Evolutionary conservation across 2,888 invertebrate genomes (phyloP).

Genomic region (Chalcosyrphus nemorum): DNA sequence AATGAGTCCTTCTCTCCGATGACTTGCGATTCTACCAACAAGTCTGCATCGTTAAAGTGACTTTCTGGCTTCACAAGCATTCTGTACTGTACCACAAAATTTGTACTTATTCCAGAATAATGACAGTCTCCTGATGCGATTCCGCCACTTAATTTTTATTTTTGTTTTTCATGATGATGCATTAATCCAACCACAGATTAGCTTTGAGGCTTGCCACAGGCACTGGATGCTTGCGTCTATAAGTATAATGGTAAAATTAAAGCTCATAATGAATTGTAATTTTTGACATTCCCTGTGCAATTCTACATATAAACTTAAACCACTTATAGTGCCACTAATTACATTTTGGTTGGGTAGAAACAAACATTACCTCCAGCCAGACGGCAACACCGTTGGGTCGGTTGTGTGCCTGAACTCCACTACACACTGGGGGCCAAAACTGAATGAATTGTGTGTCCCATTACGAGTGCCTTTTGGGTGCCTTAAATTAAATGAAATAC

Average conservation of each 20-base stretch:
- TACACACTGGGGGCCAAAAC: not conserved
- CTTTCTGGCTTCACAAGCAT: no score
- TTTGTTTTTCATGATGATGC: no score
- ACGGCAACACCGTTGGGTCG: slow-evolving; percentile 26
- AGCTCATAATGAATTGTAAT: slow-evolving; percentile 22
- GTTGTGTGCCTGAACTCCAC: slow-evolving; percentile 42
- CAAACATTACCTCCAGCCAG: slow-evolving; percentile 41
- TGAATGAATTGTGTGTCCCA: slow-evolving; percentile 59
- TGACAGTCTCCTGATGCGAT: no score
- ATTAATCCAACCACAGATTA: not conserved
- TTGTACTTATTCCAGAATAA: no score
- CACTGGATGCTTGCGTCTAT: not conserved
- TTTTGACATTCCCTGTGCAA: slow-evolving; percentile 18
- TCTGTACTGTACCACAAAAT: no score
- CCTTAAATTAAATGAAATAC: slow-evolving; percentile 69
- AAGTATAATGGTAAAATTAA: not conserved
- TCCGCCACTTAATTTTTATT: no score
- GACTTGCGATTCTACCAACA: no score
- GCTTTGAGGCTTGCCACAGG: not conserved
- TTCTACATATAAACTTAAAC: slow-evolving; percentile 20
- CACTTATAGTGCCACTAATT: slow-evolving; percentile 53
- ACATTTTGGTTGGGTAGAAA: slow-evolving; percentile 58
- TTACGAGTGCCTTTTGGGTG: slow-evolving; percentile 64
- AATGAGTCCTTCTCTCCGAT: no score
- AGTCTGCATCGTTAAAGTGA: no score